Evolutionary conservation across 2,888 invertebrate species (phyloP), one percentile per base, ranked within the genome.

Genomic region (Dynastes tityus): DNA sequence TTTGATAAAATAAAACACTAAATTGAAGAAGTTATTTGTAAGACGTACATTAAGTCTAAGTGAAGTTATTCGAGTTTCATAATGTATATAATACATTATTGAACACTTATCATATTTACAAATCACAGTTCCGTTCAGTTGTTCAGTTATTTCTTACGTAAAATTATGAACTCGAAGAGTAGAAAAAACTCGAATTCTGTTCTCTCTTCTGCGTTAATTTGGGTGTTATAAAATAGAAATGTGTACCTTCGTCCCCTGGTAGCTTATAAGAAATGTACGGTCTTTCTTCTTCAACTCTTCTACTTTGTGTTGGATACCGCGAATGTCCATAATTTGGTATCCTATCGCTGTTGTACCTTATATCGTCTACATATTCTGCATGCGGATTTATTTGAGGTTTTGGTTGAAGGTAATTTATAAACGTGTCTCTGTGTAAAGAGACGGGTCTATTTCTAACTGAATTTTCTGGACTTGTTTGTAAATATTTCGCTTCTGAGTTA

Each of bases 191-290:
- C 1, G 86, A 83, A 11, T 86, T 86, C 85, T 86, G 89, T 84
- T 87, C 85, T 63, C 86, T 82, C 49, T 88, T 85, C 78, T 88
- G 85, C 32, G 87, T 90, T 29, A 92, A 90, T 84, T 94, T 94
- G 2, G 95, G 95, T 78, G 95, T 94, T 79, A 95, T 89, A 89
- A 95, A 95, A 87, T 94, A 95, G 84, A 95, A 94, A 88, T 95
- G 95, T 0, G 94, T 94, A 9, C 94, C 94, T 82, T 94, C 93
- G 83, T 94, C 94, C 0, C 94, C 95, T 0, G 95, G 95, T 79
- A 95, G 89, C 83, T 92, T 89, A 87, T 95, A 95, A 9, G 94
- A 93, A 82, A 95, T 93, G 84, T 92, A 93, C 27, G 93, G 92
- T n/a, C 91, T 92, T n/a, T 89, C 89, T 79, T 89, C 89, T n/a